A percentile compares a stretch with the other conserved stretches of the same genome.
Evolutionary conservation across 2,113 vertebrate species (phyloP).

Genomic region (Crotalus helleri): DNA sequence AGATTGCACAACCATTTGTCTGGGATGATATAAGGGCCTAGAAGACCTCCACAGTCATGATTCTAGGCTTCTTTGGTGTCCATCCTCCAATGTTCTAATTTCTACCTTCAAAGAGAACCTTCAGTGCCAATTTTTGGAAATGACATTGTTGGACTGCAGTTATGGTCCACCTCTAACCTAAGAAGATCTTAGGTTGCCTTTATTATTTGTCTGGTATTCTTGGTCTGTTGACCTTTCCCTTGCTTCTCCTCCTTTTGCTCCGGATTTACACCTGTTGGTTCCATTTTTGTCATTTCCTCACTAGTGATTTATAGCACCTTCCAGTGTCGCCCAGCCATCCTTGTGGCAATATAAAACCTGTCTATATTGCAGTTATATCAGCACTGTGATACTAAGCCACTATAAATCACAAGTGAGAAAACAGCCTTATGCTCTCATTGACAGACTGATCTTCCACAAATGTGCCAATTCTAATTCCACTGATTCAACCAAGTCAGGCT

Average conservation of each 20-base stretch:
- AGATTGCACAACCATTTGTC: not conserved
- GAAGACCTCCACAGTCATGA: not conserved
- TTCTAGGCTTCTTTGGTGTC: not conserved
- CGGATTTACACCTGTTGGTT: not conserved
- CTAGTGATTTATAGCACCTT: not conserved
- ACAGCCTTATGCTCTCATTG: not conserved
- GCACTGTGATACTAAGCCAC: not conserved
- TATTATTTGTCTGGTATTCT: not conserved
- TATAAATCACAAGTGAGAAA: not conserved
- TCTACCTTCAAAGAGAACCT: not conserved
- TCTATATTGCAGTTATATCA: not conserved
- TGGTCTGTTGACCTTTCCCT: not conserved
- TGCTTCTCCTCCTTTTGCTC: not conserved
- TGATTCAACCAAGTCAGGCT: not conserved
- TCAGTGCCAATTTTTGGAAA: not conserved
- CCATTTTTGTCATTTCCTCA: not conserved
- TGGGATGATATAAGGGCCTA: not conserved
- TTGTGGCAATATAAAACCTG: not conserved
- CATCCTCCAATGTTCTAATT: not conserved
- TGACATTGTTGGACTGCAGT: not conserved
- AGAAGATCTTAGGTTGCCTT: not conserved
- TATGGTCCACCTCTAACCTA: not conserved
- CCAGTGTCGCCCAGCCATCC: not conserved
- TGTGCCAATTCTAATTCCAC: not conserved
- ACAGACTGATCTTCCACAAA: not conserved